These are phyloP conservation scores for Bombus confusus DNA, from an alignment of 1,140 invertebrate genomes.

Conservation along the genomic window DNA sequence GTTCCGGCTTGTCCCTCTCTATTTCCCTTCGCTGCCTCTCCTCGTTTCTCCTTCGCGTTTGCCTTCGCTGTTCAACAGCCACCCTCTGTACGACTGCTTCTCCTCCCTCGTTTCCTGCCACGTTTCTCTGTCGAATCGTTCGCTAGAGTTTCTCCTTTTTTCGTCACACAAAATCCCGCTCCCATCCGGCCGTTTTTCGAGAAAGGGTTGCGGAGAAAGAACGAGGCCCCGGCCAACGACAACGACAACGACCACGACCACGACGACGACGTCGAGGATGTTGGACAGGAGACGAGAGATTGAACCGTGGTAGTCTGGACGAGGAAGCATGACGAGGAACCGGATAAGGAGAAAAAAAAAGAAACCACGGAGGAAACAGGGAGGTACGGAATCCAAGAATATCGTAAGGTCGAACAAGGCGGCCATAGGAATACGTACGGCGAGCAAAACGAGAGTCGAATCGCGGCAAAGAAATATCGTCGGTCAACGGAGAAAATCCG, in stretches of 20 bases:
- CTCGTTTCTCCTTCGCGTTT: neutral
- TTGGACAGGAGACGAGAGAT: neutral
- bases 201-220: conserved; percentile 49
- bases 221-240: neutral
- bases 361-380: conserved; percentile 35
- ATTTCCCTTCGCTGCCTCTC: neutral
- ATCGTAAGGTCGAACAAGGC: conserved; percentile 59
- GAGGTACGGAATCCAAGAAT: conserved; percentile 56
- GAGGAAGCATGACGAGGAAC: neutral
- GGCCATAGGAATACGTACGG: conserved; percentile 40
- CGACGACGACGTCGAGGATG: neutral
- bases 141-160: conserved; percentile 22
- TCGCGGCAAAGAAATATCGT: conserved; percentile 79
- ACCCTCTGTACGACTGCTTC: neutral
- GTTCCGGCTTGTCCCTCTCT: conserved; percentile 13
- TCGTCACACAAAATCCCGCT: neutral
- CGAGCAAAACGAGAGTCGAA: conserved; percentile 62
- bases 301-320: neutral
- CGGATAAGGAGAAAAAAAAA: conserved; percentile 21
- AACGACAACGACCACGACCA: neutral
- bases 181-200: conserved; percentile 17
- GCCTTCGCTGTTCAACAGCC: neutral
- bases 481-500: conserved; percentile 79
- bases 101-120: neutral
- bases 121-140: neutral